Conservation (phyloP, 2,113 vertebrate genomes). For the Vicugna pacos region DNA sequence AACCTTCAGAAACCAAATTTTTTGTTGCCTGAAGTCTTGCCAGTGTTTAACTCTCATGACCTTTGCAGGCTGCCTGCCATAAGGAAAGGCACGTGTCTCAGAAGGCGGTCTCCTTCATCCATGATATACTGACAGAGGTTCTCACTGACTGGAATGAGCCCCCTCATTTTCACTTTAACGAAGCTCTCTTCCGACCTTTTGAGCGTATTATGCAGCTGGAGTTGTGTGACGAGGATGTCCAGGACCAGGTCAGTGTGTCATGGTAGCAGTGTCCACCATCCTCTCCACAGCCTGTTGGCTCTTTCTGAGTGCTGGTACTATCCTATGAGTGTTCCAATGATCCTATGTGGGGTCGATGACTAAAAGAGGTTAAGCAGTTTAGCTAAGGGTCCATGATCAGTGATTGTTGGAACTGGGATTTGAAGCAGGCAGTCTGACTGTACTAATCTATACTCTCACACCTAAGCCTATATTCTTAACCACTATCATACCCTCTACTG, state of each 20-base stretch:
- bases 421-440: background rate
- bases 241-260: constrained; percentile 94
- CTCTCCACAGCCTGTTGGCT: accelerated
- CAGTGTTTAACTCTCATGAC: background rate
- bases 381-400: background rate
- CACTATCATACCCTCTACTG: too few species aligned
- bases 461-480: background rate
- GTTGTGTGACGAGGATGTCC: constrained; percentile 97
- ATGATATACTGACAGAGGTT: constrained; percentile 96
- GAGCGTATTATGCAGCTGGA: constrained; percentile 99
- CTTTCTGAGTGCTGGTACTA: accelerated
- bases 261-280: accelerated
- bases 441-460: background rate
- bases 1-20: background rate
- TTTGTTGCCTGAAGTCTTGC: background rate
- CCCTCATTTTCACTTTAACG: constrained; percentile 97
- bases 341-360: background rate
- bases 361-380: background rate
- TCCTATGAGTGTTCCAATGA: too few species aligned
- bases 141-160: constrained; percentile 95
- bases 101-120: constrained; percentile 98
- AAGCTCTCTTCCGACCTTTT: constrained; percentile 96
- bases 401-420: background rate
- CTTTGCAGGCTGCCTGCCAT: constrained; percentile 94
- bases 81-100: constrained; percentile 97